Base-by-base conservation (phyloP, 2,113 vertebrate genomes). In the Mormyrus lacerda region DNA sequence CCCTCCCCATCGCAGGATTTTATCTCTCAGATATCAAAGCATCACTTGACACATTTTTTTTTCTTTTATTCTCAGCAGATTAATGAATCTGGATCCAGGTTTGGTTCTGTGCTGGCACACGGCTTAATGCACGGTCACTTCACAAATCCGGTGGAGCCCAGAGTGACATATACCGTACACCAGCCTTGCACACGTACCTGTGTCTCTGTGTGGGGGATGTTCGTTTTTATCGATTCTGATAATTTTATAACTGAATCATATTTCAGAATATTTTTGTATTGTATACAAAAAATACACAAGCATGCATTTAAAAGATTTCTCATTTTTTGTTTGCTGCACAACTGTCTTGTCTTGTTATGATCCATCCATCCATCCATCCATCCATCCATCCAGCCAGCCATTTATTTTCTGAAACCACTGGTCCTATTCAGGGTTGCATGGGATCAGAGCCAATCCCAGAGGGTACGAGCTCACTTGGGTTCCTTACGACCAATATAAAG, bases 1-100 rank as follows among this genome's bases (percentile, higher is more conserved):
- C 87, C 19, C 69, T 91, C 87, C 19, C 69, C 84, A 48, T 89
- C 87, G 87, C 87, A 53, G 21, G 27, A 87, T 90, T 82, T 90
- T 82, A 87, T 88, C 90, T 90, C 87, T 83, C 89, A 76, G 39
- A 86, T 90, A 89, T 55, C 89, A 88, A 85, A 88, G 83, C 89
- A 89, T 91, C 84, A 8, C n/a, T 88, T 13, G 47, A 61, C 47
- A 89, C 51, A 48, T 53, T 91, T 73, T 21, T 50, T 47, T 61
- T 92, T 88, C 91, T 94, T 95, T 90, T 85, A 90, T 92, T 91
- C 91, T 90, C 53, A 87, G 90, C 42, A 89, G 92, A 93, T 93
- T 94, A 76, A 93, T 93, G 91, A 93, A 89, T 76, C 88, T 87
- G 89, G 90, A 79, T 92, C 91, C 91, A 92, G 92, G 35, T 93